These are phyloP conservation scores for Ictalurus punctatus DNA, from an alignment of 2,113 vertebrate species.

Conservation along the genomic window DNA sequence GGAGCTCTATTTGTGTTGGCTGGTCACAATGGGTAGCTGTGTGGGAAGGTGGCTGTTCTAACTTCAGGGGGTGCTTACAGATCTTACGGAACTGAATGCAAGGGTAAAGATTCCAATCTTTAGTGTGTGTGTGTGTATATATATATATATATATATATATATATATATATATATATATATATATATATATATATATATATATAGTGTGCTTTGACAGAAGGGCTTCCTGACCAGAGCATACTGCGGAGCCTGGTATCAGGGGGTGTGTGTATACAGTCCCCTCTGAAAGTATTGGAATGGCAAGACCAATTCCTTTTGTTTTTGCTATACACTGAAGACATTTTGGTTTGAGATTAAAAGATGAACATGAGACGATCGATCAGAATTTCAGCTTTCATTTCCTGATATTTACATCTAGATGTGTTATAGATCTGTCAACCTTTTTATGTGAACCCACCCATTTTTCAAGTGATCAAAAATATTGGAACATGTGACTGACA, in stretches of 20 bases:
- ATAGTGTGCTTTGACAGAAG: conserved; percentile 62
- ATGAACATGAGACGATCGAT: neutral
- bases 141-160: no score
- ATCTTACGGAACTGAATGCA: conserved; percentile 60
- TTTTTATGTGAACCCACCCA: neutral
- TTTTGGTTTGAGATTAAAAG: neutral
- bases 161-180: no score
- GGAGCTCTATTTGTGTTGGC: conserved; percentile 27
- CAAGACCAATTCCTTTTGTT: neutral
- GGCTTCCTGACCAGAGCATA: conserved; percentile 64
- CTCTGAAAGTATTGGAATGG: neutral
- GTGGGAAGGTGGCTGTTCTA: conserved; percentile 69
- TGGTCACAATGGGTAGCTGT: conserved; percentile 59
- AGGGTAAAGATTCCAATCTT: conserved; percentile 55
- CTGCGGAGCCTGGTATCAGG: conserved; percentile 44
- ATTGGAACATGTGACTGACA: no score
- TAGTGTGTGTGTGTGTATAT: no score
- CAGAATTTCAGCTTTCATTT: neutral
- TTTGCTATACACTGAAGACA: neutral
- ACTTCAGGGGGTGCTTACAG: conserved; percentile 66
- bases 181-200: conserved; percentile 53
- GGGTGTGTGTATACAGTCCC: neutral
- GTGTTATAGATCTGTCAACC: no score
- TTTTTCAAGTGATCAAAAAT: neutral
- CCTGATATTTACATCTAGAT: neutral